Evolutionary conservation across 2,797 vertebrate species (phyloP).

Genomic region (Meriones psammophilus): DNA sequence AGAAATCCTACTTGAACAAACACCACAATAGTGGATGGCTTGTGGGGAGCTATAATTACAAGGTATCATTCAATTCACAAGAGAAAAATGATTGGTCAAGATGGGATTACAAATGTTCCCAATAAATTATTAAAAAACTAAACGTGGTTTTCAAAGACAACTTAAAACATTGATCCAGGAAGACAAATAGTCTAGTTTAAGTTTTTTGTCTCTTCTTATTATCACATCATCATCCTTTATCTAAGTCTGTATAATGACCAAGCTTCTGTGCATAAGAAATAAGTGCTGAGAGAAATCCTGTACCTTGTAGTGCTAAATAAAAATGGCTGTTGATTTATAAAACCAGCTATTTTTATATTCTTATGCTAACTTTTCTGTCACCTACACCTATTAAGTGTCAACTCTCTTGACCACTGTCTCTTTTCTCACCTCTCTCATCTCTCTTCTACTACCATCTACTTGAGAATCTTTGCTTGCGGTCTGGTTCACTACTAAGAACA

Average conservation of each 20-base stretch:
- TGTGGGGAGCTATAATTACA: constrained; percentile 66
- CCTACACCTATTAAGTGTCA: not conserved
- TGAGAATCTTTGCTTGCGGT: not conserved
- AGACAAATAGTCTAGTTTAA: not conserved
- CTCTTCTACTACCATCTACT: not conserved
- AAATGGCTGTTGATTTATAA: not conserved
- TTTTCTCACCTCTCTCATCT: not conserved
- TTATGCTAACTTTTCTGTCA: not conserved
- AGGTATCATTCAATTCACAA: constrained; percentile 55
- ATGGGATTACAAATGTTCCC: constrained; percentile 34
- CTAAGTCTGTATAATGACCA: not conserved
- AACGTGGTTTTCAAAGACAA: constrained; percentile 52
- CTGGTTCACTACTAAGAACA: not conserved
- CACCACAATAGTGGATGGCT: constrained; percentile 57
- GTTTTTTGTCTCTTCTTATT: constrained; percentile 43
- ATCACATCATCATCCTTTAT: not conserved
- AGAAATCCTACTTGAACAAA: constrained; percentile 37
- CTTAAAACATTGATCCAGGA: constrained; percentile 48
- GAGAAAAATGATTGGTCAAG: constrained; percentile 55
- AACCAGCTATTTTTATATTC: not conserved
- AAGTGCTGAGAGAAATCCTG: not conserved
- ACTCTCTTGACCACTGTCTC: not conserved
- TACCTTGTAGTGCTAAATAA: not conserved
- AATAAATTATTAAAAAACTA: constrained; percentile 67
- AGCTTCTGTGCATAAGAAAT: constrained; percentile 22